Evolutionary conservation across 2,797 vertebrate genomes (phyloP).

Genomic region (Eurystomus glaucurus): DNA sequence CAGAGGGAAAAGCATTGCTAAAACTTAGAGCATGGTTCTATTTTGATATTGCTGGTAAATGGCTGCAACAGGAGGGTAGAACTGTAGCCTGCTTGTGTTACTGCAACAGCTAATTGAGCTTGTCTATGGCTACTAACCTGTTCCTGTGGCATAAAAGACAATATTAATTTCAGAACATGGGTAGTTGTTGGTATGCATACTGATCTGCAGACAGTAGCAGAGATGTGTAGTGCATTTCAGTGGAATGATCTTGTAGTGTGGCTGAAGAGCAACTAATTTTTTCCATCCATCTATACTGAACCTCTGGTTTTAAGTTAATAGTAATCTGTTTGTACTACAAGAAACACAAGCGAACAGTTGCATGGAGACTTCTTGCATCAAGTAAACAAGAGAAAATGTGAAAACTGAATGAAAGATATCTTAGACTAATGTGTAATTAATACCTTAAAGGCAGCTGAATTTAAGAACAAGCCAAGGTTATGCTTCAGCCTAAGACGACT

Average conservation of each 20-base stretch:
- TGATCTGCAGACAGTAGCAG: accelerated
- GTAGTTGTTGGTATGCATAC: neutral
- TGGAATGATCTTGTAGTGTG: neutral
- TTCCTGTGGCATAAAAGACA: neutral
- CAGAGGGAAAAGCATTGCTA: neutral
- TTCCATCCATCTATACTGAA: neutral
- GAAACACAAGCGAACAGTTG: neutral
- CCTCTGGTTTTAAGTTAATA: neutral
- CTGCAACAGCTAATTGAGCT: neutral
- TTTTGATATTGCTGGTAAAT: neutral
- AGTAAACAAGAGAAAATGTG: neutral
- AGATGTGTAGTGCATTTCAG: neutral
- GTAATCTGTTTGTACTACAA: neutral
- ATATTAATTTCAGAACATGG: neutral
- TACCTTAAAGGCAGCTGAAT: constrained; percentile 2
- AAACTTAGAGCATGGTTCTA: neutral
- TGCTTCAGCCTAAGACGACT: neutral
- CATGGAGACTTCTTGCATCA: neutral
- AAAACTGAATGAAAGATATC: neutral
- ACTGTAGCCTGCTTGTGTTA: neutral
- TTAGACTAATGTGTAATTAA: neutral
- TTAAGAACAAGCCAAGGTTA: neutral
- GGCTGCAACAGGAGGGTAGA: neutral
- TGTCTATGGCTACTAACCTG: neutral
- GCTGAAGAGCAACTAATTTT: neutral